Base-by-base conservation (phyloP, 2,797 vertebrate genomes). In the Anableps anableps region DNA sequence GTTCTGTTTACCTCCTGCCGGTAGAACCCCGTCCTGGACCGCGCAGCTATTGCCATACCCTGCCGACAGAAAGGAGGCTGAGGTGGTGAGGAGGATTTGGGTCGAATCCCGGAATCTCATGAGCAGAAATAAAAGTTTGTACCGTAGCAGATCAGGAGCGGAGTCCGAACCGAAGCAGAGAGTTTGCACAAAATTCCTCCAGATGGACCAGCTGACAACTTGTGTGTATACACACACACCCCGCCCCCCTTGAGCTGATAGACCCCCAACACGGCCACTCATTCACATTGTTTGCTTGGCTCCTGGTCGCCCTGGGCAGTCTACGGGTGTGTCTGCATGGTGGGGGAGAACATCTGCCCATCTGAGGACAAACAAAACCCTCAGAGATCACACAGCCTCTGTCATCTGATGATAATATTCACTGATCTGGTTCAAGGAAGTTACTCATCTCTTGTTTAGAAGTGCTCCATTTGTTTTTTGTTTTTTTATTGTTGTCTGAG, bases 1-100 rank as follows among this genome's bases (percentile, higher is more conserved):
- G 97, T 99, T 85, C 96, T 96, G 93, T 97, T 97, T 9, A 99
- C 92, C 74, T 99, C 98, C 93, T 97, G 97, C 78, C 96, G 96
- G 93, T 96, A 97, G 82, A 96, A 99, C 53, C 97, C 97, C 21
- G 95, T 89, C 74, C 95, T 94, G 86, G 93, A 94, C 70, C 96
- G 94, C 48, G 95, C 88, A 85, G 96, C 73, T 45, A 75, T 71
- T 21, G 74, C 95, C 97, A 99, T 98, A 0, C 38, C 86, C 85
- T 11, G 68, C 47, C 16, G 75, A 81, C 66, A 14, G 19, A 16
- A 51, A 60, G 0, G 45, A 50, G 7, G 80, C 16, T n/a, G 16
- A 29, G n/a, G 48, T 21, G 78, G n/a, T n/a, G n/a, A n/a, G n/a
- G n/a, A 60, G 76, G 73, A 5, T 75, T 53, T 6, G 70, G 72